Conservation (phyloP, 1,140 invertebrate species). For the Lasioglossum baleicum region DNA sequence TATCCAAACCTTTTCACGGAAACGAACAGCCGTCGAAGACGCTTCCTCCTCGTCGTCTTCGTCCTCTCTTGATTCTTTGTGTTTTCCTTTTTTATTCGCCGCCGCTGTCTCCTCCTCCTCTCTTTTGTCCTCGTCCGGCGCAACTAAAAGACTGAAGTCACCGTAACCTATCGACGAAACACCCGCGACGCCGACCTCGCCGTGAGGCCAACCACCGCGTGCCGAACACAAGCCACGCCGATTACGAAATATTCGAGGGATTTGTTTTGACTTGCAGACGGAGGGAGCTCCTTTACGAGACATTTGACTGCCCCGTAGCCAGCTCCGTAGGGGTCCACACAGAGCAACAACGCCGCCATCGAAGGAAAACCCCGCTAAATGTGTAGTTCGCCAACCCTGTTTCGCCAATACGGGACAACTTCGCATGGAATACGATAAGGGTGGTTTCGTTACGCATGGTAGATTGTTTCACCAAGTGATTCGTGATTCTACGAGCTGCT, state of each 20-base stretch:
- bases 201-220: constrained; percentile 41
- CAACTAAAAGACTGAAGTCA: constrained; percentile 13
- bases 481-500: too few relatives aligned
- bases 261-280: constrained; percentile 65
- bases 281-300: constrained; percentile 66
- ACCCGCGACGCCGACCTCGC: constrained; percentile 21
- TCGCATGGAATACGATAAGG: too few relatives aligned
- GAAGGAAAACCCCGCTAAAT: constrained; percentile 27
- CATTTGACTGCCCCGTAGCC: constrained; percentile 67
- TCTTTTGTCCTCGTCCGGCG: constrained; percentile 28
- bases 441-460: too few relatives aligned
- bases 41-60: constrained; percentile 18
- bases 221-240: constrained; percentile 51
- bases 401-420: not conserved
- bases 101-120: not conserved
- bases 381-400: not conserved
- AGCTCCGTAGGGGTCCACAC: constrained; percentile 53
- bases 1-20: constrained; percentile 15
- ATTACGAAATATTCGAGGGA: constrained; percentile 65
- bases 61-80: constrained; percentile 15
- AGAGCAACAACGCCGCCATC: constrained; percentile 58
- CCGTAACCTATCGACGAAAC: constrained; percentile 19
- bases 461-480: too few relatives aligned
- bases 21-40: not conserved
- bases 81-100: constrained; percentile 28